Percentiles rank a stretch among this genome's conserved stretches.
These are phyloP conservation scores for Microtus montanus DNA, from an alignment of 2,113 vertebrate species.

Conservation along the genomic window DNA sequence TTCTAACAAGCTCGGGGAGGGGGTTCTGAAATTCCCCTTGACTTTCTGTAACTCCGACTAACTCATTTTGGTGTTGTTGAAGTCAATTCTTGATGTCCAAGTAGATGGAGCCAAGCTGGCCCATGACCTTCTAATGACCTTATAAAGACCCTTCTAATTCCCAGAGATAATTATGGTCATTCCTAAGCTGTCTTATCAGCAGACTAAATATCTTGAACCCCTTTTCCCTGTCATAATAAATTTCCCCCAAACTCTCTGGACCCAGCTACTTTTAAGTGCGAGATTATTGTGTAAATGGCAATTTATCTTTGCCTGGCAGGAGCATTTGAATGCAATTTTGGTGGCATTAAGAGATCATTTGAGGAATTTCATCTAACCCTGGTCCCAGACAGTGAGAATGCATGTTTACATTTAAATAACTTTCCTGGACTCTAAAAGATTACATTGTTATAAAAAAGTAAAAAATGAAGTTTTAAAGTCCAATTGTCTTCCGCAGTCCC, in stretches of 20 bases:
- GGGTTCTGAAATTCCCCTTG: no score
- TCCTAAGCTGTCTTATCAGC: constrained; percentile 54
- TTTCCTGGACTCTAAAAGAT: not conserved
- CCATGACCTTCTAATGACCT: constrained; percentile 14
- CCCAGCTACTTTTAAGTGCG: constrained; percentile 49
- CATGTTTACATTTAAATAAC: constrained; percentile 61
- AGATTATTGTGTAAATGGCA: constrained; percentile 31
- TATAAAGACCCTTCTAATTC: constrained; percentile 44
- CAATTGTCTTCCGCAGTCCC: not conserved
- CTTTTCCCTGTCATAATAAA: constrained; percentile 43
- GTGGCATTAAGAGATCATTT: constrained; percentile 68
- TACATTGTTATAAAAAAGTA: not conserved
- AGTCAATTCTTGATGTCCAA: not conserved
- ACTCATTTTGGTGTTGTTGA: not conserved
- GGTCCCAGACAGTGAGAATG: constrained; percentile 47
- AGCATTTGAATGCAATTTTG: constrained; percentile 57
- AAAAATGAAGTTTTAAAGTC: constrained; percentile 31
- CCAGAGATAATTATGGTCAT: constrained; percentile 40
- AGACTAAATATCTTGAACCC: constrained; percentile 40
- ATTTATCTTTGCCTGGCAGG: constrained; percentile 58
- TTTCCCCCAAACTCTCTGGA: constrained; percentile 42
- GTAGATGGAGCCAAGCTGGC: constrained; percentile 9
- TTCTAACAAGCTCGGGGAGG: not conserved
- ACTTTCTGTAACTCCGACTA: not conserved
- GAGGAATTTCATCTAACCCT: constrained; percentile 61